phyloP scores from a whole-genome alignment of 2,113 vertebrate genomes.

The Aspidoscelis tigris region DNA sequence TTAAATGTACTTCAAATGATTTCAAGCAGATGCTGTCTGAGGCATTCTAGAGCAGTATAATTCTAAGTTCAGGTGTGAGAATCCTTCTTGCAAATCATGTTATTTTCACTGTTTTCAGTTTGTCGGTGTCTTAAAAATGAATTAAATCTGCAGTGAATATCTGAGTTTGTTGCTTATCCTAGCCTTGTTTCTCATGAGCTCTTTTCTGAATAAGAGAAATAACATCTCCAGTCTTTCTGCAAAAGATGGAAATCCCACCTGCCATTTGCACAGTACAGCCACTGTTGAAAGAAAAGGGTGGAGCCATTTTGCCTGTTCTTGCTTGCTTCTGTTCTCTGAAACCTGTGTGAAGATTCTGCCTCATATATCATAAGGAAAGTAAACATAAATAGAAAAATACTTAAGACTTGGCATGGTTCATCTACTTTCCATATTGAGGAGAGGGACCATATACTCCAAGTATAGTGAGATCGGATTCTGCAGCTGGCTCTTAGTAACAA shows the following conservation, averaged over 20 bases:
- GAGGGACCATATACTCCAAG: neutral
- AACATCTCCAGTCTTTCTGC: neutral
- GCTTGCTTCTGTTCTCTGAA: neutral
- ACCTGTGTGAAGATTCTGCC: neutral
- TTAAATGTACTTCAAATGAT: neutral
- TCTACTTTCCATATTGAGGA: neutral
- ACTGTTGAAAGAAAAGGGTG: neutral
- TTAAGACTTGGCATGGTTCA: neutral
- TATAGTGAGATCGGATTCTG: neutral
- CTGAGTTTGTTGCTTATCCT: neutral
- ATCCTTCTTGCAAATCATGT: neutral
- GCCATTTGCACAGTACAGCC: neutral
- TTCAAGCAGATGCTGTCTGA: neutral
- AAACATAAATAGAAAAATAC: neutral
- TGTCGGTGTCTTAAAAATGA: too few relatives aligned
- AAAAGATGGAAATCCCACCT: neutral
- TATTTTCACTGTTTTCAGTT: neutral
- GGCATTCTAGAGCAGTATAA: neutral
- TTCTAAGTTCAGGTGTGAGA: neutral
- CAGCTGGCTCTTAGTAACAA: neutral
- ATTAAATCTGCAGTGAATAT: neutral
- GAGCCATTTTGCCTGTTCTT: neutral
- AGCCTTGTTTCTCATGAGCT: neutral
- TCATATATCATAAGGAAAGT: neutral
- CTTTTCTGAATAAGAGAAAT: neutral